Evolutionary conservation across 1,140 invertebrate genomes (phyloP), one percentile per base, ranked within the genome.

Genomic region (Camponotus floridanus): DNA sequence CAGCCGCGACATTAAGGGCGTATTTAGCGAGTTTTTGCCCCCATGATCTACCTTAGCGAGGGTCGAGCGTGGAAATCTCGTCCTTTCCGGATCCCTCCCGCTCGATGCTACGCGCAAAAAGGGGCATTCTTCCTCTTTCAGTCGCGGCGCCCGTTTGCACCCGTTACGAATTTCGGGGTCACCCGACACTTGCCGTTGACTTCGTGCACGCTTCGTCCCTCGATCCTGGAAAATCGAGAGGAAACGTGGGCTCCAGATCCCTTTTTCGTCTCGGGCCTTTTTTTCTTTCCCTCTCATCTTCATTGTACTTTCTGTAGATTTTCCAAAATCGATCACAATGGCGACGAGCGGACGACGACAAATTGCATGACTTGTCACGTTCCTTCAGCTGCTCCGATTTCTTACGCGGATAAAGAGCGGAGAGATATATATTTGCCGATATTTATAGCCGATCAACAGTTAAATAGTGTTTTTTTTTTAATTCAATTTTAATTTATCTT

Each of bases 1-100:
- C 89, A 76, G 67, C 86, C 78, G 76, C 79, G 91, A 88, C 90
- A 93, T 92, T 93, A 94, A 94, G 88, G 88, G 93, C 83, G 92
- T 94, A 93, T 95, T 94, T 94, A 94, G 93, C 92, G 88, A 92
- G 86, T 92, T 93, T 89, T 92, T 91, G 85, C 89, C 86, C 84
- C 90, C 85, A 88, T 91, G 88, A 84, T 87, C 76, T 86, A 73
- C 70, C 65, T 31, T 71, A 61, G 84, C 88, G 85, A 91, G 86
- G 89, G 85, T 92, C 88, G 88, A 86, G 85, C 91, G 90, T 94
- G 89, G 87, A 93, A 94, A 94, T 93, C 89, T 61, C 73, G 85
- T 87, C 73, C 79, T 87, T 78, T 86, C 64, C 67, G 68, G 73
- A 76, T 33, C 71, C 45, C 59, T 84, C 61, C 73, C 59, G 57